Evolutionary conservation across 2,888 invertebrate genomes (phyloP).

Genomic region (Oasisia sp.): DNA sequence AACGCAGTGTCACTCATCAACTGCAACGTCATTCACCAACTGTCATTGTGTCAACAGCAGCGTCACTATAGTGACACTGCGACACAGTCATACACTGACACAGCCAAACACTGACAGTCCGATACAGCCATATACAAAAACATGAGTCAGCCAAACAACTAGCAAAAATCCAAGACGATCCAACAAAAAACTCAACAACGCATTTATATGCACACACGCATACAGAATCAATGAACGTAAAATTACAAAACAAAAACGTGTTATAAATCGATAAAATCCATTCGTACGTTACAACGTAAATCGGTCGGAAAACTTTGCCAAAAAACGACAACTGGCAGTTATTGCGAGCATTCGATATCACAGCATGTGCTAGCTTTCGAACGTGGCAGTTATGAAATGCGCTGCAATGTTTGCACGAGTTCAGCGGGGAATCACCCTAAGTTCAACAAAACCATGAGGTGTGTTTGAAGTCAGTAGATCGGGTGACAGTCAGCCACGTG

Average conservation of each 20-base stretch:
- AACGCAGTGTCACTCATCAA: background rate
- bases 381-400: background rate
- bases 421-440: background rate
- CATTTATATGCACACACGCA: background rate
- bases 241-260: conserved; percentile 7
- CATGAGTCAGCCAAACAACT: background rate
- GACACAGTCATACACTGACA: background rate
- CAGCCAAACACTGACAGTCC: background rate
- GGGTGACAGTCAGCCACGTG: background rate
- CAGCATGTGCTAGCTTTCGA: background rate
- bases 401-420: background rate
- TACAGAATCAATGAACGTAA: background rate
- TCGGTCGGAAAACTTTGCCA: background rate
- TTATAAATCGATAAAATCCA: background rate
- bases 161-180: conserved; percentile 9
- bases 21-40: background rate
- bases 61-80: background rate
- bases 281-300: background rate
- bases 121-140: background rate
- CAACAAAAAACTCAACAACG: conserved; percentile 14
- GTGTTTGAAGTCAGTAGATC: background rate
- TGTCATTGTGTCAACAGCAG: background rate
- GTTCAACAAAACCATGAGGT: background rate
- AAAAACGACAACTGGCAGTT: background rate
- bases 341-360: background rate